Conservation (phyloP, 2,888 invertebrate species). For the Drosophila putrida region DNA sequence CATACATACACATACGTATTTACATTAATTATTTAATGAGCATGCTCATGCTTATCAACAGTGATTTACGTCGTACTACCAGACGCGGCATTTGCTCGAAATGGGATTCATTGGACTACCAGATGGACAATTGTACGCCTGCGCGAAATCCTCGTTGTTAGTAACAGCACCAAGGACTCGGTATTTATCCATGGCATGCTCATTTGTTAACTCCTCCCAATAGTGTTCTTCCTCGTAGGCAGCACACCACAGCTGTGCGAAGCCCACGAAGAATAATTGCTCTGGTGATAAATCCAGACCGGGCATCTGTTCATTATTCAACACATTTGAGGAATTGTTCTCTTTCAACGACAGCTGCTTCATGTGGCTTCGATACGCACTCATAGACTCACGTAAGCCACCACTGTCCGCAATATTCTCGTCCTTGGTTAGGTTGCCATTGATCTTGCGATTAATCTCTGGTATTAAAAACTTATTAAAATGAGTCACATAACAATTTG, state of each 20-base stretch:
- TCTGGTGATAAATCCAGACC: slow-evolving; percentile 81
- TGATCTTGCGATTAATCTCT: slow-evolving; percentile 79
- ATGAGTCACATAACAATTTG: slow-evolving; percentile 77
- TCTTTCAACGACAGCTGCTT: slow-evolving; percentile 48
- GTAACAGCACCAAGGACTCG: slow-evolving; percentile 81
- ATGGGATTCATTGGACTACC: slow-evolving; percentile 81
- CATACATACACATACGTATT: slow-evolving; percentile 16
- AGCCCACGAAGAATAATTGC: slow-evolving; percentile 83
- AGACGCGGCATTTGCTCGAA: slow-evolving; percentile 74
- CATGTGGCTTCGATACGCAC: slow-evolving; percentile 73
- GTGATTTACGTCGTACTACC: slow-evolving; percentile 62
- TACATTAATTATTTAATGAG: slow-evolving; percentile 21
- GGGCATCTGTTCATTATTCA: slow-evolving; percentile 78
- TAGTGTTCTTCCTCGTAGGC: slow-evolving; percentile 78
- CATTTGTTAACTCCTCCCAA: slow-evolving; percentile 78
- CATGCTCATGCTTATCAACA: slow-evolving; percentile 38
- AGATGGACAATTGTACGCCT: slow-evolving; percentile 73
- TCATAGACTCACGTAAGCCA: slow-evolving; percentile 73
- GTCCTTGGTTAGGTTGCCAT: slow-evolving; percentile 78
- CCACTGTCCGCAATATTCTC: slow-evolving; percentile 84
- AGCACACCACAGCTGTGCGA: slow-evolving; percentile 83
- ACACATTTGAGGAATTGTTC: slow-evolving; percentile 13
- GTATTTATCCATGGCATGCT: slow-evolving; percentile 82
- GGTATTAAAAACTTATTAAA: slow-evolving; percentile 76
- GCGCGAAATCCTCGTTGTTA: slow-evolving; percentile 80